Base-by-base conservation (phyloP, 2,888 invertebrate genomes). In the Pterostichus niger region DNA sequence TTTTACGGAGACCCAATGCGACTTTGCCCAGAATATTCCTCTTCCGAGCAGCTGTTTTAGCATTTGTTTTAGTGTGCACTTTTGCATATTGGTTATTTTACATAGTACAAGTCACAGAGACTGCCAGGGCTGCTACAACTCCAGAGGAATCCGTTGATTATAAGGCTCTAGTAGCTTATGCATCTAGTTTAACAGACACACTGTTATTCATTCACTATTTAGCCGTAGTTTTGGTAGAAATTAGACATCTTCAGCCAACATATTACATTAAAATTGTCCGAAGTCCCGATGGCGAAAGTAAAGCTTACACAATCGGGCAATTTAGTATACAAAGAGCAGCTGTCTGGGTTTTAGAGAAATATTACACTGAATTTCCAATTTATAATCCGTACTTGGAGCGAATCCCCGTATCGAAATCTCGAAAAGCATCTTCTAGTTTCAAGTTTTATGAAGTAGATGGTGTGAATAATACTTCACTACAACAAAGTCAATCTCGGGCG, bases 21-120 rank as follows among this genome's bases (percentile, higher is more conserved):
- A 96, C 96, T 13, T 93, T 98, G 91, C 99, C 99, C 1, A 92
- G 99, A 84, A 96, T 99, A 89, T 97, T 96, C 90, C 92, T 98
- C 71, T 97, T 97, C 88, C 93, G 98, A 86, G 96, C 98, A 0
- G 94, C 97, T 86, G 95, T 98, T n/a, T 91, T 98, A 84, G 93
- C 97, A 5, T 93, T 99, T 80, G 94, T 98, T 49, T 94, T 98
- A 54, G 94, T 99, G 11, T 96, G 98, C 89, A 96, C 96, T 84
- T 98, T 99, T 90, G 96, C 98, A 4, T 99, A 98, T 91, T 99
- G 99, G 99, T 92, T 99, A 15, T 99, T 99, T 91, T 99, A 99
- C 89, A 95, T 97, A 87, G 98, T 99, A 76, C 97, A 99, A 90
- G 93, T 95, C 80, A 95, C 95, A 0, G 96, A 96, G 89, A 94